phyloP scores from a whole-genome alignment of 2,797 vertebrate species.

The Lacerta agilis region DNA sequence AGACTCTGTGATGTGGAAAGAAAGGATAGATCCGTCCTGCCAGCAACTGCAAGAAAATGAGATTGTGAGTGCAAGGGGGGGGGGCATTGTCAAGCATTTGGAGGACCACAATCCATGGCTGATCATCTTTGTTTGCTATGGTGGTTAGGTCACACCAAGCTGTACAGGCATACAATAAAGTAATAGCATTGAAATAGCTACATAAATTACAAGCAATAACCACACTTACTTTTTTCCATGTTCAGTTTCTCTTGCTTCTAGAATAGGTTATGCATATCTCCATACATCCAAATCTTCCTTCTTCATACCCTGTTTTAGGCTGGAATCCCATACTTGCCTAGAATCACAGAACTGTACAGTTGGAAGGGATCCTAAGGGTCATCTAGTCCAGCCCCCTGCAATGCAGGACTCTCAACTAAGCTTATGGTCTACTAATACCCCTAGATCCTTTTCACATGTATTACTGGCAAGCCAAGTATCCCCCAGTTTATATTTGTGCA shows the following conservation, averaged over 20 bases:
- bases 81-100: neutral
- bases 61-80: too few relatives aligned
- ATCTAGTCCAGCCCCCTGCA: too few relatives aligned
- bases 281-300: slow-evolving; percentile 7
- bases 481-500: too few relatives aligned
- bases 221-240: neutral
- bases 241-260: neutral
- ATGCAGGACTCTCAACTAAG: too few relatives aligned
- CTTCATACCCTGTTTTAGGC: too few relatives aligned
- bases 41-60: neutral
- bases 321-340: too few relatives aligned
- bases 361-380: too few relatives aligned
- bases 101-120: neutral
- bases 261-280: neutral
- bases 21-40: neutral
- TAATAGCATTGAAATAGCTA: neutral
- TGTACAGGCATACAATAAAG: neutral
- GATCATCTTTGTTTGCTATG: neutral
- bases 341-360: too few relatives aligned
- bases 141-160: too few relatives aligned
- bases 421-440: too few relatives aligned
- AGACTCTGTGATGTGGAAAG: neutral
- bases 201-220: neutral
- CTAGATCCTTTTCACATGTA: too few relatives aligned
- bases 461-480: too few relatives aligned